Evolutionary conservation across 2,113 vertebrate species (phyloP).

Genomic region (Lycaon pictus): DNA sequence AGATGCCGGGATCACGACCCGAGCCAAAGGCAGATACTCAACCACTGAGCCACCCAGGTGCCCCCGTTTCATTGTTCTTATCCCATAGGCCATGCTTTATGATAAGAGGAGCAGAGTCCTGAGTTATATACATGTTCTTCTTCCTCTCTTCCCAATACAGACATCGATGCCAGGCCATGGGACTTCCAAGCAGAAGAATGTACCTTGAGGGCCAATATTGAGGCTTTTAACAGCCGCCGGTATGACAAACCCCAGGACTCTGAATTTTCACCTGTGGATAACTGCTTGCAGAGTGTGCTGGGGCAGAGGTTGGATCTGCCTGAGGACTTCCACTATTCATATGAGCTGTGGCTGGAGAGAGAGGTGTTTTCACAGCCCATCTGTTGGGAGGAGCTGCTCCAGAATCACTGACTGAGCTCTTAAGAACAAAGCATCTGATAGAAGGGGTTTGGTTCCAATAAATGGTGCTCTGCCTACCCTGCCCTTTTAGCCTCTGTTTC

Average conservation of each 20-base stretch:
- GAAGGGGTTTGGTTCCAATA: slow-evolving; percentile 45
- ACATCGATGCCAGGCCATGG: slow-evolving; percentile 98
- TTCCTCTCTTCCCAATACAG: slow-evolving; percentile 78
- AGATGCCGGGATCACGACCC: too few relatives aligned
- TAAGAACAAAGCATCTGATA: not conserved
- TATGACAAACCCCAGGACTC: slow-evolving; percentile 92
- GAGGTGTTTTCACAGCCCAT: slow-evolving; percentile 99
- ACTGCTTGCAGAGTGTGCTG: slow-evolving; percentile 98
- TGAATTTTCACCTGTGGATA: slow-evolving; percentile 96
- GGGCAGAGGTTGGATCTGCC: slow-evolving; percentile 95
- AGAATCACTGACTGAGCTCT: slow-evolving; percentile 84
- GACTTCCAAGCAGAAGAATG: slow-evolving; percentile 99
- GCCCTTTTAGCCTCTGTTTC: slow-evolving; percentile 6
- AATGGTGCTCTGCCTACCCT: slow-evolving; percentile 53
- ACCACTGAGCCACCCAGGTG: too few relatives aligned
- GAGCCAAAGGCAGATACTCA: too few relatives aligned
- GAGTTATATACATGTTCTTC: not conserved
- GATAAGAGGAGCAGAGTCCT: not conserved
- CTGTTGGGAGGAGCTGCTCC: slow-evolving; percentile 97
- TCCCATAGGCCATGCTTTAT: not conserved
- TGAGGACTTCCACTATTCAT: slow-evolving; percentile 95
- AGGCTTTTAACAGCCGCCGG: slow-evolving; percentile 95
- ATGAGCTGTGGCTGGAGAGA: slow-evolving; percentile 97
- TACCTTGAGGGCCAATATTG: slow-evolving; percentile 95
- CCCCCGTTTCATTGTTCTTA: not conserved